A percentile compares a stretch with the other conserved stretches of the same genome.
phyloP scores from a whole-genome alignment of 2,797 vertebrate species.

The Myiotriccus ornatus region DNA sequence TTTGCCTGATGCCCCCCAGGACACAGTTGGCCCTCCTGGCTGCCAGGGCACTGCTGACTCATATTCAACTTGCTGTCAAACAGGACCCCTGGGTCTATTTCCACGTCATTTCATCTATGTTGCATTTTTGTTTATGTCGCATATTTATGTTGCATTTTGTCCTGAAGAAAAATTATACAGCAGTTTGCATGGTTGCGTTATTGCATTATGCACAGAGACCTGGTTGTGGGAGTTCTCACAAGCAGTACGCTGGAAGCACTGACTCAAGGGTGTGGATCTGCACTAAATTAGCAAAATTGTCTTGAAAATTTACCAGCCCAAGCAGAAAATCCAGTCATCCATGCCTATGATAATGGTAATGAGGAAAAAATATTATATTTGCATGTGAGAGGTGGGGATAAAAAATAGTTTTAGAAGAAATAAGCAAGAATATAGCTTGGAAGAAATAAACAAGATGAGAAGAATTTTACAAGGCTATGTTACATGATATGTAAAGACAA shows the following conservation, averaged over 20 bases:
- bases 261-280: slow-evolving; percentile 17
- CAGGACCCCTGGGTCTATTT: neutral
- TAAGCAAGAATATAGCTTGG: neutral
- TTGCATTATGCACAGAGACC: slow-evolving; percentile 50
- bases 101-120: neutral
- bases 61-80: accelerated
- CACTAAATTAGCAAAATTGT: slow-evolving; percentile 67
- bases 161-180: slow-evolving; percentile 15
- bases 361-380: slow-evolving; percentile 34
- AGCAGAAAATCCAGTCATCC: slow-evolving; percentile 60
- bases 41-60: neutral
- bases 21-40: accelerated
- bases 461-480: neutral
- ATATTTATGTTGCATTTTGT: slow-evolving; percentile 22
- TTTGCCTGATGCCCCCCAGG: neutral
- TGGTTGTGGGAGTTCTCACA: slow-evolving; percentile 39
- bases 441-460: neutral
- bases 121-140: neutral
- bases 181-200: slow-evolving; percentile 46
- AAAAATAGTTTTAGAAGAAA: slow-evolving; percentile 19
- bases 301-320: slow-evolving; percentile 62
- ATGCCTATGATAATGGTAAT: slow-evolving; percentile 52
- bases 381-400: neutral
- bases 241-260: slow-evolving; percentile 34
- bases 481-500: slow-evolving; percentile 13